Base-by-base conservation (phyloP, 2,888 invertebrate genomes). In the Temnothorax unifasciatus region DNA sequence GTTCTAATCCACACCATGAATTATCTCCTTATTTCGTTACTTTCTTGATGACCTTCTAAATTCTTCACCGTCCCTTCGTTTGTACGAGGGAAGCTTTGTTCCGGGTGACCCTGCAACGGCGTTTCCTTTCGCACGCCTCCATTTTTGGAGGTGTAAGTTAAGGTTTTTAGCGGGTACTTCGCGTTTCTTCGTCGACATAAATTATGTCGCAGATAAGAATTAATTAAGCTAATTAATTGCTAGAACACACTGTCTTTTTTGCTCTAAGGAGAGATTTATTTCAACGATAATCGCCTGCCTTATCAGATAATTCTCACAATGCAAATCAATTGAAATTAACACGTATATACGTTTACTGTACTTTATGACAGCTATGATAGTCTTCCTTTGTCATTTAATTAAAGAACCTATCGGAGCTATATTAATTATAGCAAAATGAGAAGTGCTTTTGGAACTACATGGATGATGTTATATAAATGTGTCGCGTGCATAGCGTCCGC, bases 1-100 rank as follows among this genome's bases (percentile, higher is more conserved):
- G 75, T 85, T 69, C 91, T 91, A 91, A 91, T 92, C 92, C 89
- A 75, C 69, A 79, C 87, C 82, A 90, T 91, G 90, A 91, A 91
- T 91, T 92, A 90, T 91, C 85, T 87, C 85, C 86, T 85, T 89
- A 88, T 89, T 92, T 91, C 88, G 88, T 81, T 57, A 76, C 77
- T 73, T 83, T 41, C 83, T 52, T 63, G 52, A 76, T 66, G 83
- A 73, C 44, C 21, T 34, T 41, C 50, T 41, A 74, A 50, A 59
- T 47, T 79, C 71, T 57, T 79, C 18, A 47, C 18, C 34, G 34
- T 3, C 44, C 18, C 18, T 69, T 59, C 11, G 25, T 29, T 5
- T 25, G 38, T 52, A 11, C 38, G 34, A 59, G 47, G 15, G 64
- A 59, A 15, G 63, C 64, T 38, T 64, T 63, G 57, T 54, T 59